phyloP scores from a whole-genome alignment of 2,797 vertebrate genomes.

The Neostethus bicornis region DNA sequence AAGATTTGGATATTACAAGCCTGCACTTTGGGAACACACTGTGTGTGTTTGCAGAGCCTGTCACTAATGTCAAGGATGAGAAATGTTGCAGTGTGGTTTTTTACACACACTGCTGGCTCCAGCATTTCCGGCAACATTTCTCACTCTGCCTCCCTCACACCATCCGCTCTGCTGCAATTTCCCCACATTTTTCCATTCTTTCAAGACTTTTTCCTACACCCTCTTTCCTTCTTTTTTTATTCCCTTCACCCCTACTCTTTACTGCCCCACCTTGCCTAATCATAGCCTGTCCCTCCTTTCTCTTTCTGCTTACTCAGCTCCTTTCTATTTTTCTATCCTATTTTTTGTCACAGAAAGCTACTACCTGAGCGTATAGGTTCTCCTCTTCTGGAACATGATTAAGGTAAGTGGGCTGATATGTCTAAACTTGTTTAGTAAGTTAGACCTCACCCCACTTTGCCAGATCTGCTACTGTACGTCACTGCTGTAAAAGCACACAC shows the following conservation, averaged over 20 bases:
- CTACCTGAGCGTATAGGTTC: conserved; percentile 61
- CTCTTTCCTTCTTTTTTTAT: conserved; percentile 39
- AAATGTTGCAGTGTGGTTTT: conserved; percentile 74
- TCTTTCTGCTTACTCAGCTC: conserved; percentile 10
- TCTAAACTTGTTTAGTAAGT: conserved; percentile 47
- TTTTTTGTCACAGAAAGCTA: conserved; percentile 62
- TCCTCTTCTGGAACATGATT: conserved; percentile 61
- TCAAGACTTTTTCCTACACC: conserved; percentile 40
- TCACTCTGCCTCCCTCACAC: conserved; percentile 73
- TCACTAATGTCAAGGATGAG: conserved; percentile 77
- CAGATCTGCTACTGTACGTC: conserved; percentile 39
- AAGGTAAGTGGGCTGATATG: conserved; percentile 75
- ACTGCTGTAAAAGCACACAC: conserved; percentile 54
- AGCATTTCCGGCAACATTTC: conserved; percentile 80
- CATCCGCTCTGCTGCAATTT: conserved; percentile 73
- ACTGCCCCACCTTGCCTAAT: conserved; percentile 52
- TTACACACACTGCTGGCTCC: conserved; percentile 72
- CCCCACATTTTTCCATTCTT: conserved; percentile 74
- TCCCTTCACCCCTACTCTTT: conserved; percentile 53
- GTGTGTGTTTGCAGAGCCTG: conserved; percentile 67
- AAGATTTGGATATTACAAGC: conserved; percentile 61
- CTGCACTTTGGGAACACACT: conserved; percentile 52
- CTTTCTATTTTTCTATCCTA: conserved; percentile 54
- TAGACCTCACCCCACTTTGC: conserved; percentile 44
- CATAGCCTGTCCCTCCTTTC: conserved; percentile 42